Evolutionary conservation across 2,797 vertebrate genomes (phyloP).

Genomic region (Lacerta agilis): DNA sequence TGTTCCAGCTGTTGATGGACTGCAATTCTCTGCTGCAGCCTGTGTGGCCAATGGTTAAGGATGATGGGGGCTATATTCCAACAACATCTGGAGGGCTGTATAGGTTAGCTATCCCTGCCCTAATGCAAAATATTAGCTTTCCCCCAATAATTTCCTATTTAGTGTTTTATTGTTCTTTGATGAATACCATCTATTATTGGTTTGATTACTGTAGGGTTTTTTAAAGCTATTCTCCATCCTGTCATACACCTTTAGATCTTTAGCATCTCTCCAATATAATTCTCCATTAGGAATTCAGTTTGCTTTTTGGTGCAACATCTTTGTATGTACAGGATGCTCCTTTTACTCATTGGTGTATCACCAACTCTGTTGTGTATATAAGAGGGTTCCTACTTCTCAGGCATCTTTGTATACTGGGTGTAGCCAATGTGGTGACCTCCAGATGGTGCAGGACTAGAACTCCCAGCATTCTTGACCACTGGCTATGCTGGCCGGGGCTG

Average conservation of each 20-base stretch:
- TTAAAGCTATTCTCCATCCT: background rate
- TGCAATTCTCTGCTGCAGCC: too few species aligned
- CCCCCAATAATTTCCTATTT: background rate
- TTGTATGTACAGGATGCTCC: background rate
- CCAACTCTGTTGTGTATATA: background rate
- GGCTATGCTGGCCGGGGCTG: too few species aligned
- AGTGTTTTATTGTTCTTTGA: background rate
- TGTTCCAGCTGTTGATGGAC: too few species aligned
- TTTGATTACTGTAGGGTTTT: background rate
- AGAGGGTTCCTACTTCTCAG: background rate
- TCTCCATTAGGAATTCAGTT: background rate
- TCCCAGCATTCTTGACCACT: too few species aligned
- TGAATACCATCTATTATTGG: background rate
- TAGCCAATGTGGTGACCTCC: background rate
- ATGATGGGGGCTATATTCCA: too few species aligned
- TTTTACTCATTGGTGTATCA: background rate
- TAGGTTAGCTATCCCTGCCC: too few species aligned
- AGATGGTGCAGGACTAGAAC: too few species aligned
- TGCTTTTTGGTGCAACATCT: background rate
- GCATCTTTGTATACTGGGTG: too few species aligned
- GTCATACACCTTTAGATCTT: background rate
- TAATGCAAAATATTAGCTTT: background rate
- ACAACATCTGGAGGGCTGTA: too few species aligned
- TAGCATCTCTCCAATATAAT: background rate
- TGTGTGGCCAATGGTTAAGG: too few species aligned